phyloP scores from a whole-genome alignment of 2,888 invertebrate species.

The Ommatoiulus sabulosus region DNA sequence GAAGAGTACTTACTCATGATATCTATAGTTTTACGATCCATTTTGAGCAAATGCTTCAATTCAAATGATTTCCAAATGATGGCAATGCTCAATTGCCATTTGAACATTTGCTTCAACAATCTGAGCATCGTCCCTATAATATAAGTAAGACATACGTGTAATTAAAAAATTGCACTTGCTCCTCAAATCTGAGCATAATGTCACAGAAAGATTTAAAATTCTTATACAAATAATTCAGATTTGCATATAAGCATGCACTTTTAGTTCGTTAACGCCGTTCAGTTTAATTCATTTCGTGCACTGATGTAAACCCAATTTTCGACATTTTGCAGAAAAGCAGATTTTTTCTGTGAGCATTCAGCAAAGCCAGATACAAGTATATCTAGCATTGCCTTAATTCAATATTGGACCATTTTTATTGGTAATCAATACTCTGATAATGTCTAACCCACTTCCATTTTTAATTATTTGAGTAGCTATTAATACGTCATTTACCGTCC shows the following conservation, averaged over 20 bases:
- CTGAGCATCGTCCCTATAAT: background rate
- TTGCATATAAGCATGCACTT: background rate
- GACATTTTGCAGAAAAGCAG: background rate
- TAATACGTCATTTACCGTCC: slow-evolving; percentile 43
- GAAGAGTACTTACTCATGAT: no score
- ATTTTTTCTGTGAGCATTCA: background rate
- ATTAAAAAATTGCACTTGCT: background rate
- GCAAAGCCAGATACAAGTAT: background rate
- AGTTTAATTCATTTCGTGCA: background rate
- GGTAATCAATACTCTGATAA: background rate
- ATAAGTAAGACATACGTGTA: no score
- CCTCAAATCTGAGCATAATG: background rate
- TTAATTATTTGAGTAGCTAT: slow-evolving; percentile 30
- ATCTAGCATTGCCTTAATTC: slow-evolving; percentile 19
- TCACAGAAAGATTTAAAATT: background rate
- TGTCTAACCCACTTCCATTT: slow-evolving; percentile 27
- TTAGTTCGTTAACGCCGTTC: background rate
- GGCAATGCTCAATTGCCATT: no score
- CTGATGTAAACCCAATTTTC: background rate
- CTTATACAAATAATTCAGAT: background rate
- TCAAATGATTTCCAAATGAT: background rate
- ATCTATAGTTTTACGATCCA: no score
- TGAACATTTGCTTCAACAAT: no score
- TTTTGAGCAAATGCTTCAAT: background rate
- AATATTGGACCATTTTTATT: slow-evolving; percentile 31